Conservation (phyloP, 2,888 invertebrate species). For the Phalangium opilio region DNA sequence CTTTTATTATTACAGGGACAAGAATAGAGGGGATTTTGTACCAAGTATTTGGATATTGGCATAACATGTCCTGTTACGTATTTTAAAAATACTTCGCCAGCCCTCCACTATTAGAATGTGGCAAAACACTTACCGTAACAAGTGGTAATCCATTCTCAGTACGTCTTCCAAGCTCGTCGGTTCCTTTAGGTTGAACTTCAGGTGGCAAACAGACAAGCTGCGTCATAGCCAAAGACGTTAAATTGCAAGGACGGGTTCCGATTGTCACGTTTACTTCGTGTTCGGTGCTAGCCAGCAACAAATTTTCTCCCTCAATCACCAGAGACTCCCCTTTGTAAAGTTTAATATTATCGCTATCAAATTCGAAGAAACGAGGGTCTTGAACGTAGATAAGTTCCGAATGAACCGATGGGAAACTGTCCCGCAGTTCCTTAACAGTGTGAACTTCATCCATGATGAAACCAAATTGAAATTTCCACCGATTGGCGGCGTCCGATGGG, state of each 20-base stretch:
- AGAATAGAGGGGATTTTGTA: too few relatives aligned
- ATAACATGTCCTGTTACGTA: too few relatives aligned
- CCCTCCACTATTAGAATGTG: too few relatives aligned
- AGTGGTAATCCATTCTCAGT: constrained; percentile 61
- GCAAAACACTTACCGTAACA: constrained; percentile 61
- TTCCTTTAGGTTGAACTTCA: constrained; percentile 55
- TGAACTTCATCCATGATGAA: constrained; percentile 92
- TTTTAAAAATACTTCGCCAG: too few relatives aligned
- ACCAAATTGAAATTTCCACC: constrained; percentile 44
- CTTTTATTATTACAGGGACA: too few relatives aligned
- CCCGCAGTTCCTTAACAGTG: constrained; percentile 69
- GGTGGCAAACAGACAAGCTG: constrained; percentile 91
- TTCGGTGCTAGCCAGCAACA: constrained; percentile 83
- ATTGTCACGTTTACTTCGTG: constrained; percentile 86
- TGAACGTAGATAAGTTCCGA: constrained; percentile 74
- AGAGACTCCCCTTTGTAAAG: constrained; percentile 83
- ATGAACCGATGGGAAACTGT: constrained; percentile 64
- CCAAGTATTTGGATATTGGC: too few relatives aligned
- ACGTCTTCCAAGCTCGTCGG: constrained; percentile 38
- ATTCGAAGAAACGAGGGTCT: constrained; percentile 77
- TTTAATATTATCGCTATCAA: constrained; percentile 53
- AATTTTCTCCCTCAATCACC: constrained; percentile 86
- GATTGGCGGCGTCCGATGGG: constrained; percentile 7
- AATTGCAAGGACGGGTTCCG: constrained; percentile 75
- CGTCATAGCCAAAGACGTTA: constrained; percentile 60